Conservation (phyloP, 2,113 vertebrate genomes). For the Corythaixoides concolor region DNA sequence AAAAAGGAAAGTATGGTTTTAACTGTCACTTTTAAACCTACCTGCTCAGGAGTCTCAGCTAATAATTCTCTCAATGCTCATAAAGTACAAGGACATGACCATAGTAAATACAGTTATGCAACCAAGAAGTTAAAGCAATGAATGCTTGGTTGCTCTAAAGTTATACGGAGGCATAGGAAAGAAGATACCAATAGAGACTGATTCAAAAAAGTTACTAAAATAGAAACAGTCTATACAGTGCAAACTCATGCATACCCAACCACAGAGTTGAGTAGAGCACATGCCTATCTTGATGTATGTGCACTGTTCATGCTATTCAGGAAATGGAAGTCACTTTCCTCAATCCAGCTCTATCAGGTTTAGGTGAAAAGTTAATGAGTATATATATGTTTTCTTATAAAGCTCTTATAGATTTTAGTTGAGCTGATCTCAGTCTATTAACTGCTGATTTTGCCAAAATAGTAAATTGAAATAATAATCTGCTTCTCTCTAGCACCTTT, state of each 20-base stretch:
- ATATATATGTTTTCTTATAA: background rate
- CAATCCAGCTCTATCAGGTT: background rate
- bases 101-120: background rate
- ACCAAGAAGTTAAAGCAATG: background rate
- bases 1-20: background rate
- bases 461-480: background rate
- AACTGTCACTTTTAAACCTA: background rate
- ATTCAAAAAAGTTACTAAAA: background rate
- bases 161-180: background rate
- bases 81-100: background rate
- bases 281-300: accelerated
- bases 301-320: background rate
- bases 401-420: background rate
- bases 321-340: background rate
- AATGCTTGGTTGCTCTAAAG: background rate
- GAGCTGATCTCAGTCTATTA: background rate
- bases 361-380: background rate
- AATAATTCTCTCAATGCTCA: background rate
- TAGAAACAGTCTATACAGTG: background rate
- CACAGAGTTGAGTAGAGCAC: accelerated
- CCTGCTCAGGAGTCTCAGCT: background rate
- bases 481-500: background rate
- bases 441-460: background rate
- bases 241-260: background rate
- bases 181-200: background rate